Base-by-base conservation (phyloP, 2,113 vertebrate genomes). In the Peucedramus taeniatus region DNA sequence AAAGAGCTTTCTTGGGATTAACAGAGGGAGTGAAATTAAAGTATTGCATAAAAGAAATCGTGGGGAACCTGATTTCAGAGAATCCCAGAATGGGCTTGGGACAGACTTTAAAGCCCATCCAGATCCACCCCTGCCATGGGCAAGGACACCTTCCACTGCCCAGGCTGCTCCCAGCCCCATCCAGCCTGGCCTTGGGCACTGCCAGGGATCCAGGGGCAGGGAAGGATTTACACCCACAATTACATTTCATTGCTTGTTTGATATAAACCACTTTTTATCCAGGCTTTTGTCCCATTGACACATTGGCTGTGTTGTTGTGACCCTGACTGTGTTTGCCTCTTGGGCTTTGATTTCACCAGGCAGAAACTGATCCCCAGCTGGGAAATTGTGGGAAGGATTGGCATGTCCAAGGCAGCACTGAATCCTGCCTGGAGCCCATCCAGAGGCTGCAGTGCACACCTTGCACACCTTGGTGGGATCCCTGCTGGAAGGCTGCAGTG, bases 351-450 rank as follows among this genome's bases (percentile, higher is more conserved):
- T 59, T 63, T 87, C 22, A 53, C 35, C 56, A 40, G 51, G 51
- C 61, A 90, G 56, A 33, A 92, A 16, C 6, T 9, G 27, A 78
- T 59, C 30, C 53, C 47, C 51, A 59, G 56, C 65, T 70, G 47
- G 17, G 15, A 27, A 64, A 69, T 53, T 30, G 40, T 5, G 1
- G 49, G 26, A 12, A 42, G 75, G 47, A 37, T 10, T 61, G 78
- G 45, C 56, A 9, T 5, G 10, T 35, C 47, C 11, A 9, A 13
- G 45, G 0, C 20, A 90, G 42, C 6, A 1, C 14, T 0, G 0
- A 27, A 3, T 77, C 53, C 50, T 80, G 19, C 64, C 24, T 19
- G 19, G 42, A 28, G 22, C 37, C 1, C 13, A 2, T 3, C 11
- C 14, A 3, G 8, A 18, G 44, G 2, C 26, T 40, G 37, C 63